A percentile compares a stretch with the other conserved stretches of the same genome.
phyloP scores from a whole-genome alignment of 1,140 invertebrate species.

The Drosophila kepulauana region DNA sequence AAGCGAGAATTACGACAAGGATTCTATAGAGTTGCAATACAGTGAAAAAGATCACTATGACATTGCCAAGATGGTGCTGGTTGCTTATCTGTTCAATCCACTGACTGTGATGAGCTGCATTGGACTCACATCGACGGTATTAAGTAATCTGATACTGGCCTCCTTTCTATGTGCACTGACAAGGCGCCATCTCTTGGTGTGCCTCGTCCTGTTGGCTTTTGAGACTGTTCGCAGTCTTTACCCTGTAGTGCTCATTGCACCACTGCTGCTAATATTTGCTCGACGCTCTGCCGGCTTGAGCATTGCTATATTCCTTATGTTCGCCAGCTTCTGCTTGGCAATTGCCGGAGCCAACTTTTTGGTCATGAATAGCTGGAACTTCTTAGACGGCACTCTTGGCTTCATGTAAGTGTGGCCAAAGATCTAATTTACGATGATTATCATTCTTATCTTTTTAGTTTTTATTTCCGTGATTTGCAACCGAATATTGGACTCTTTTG shows the following conservation, averaged over 20 bases:
- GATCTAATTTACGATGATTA: not conserved
- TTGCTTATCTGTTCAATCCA: constrained; percentile 96
- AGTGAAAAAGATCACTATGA: constrained; percentile 86
- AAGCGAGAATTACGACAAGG: constrained; percentile 86
- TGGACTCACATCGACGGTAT: constrained; percentile 95
- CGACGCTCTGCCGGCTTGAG: constrained; percentile 38
- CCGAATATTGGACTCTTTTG: constrained; percentile 99
- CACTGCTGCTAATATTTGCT: constrained; percentile 88
- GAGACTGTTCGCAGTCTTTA: constrained; percentile 95
- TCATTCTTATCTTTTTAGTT: constrained; percentile 85
- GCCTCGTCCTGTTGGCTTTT: constrained; percentile 90
- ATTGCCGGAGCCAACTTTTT: constrained; percentile 58
- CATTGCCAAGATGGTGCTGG: constrained; percentile 89
- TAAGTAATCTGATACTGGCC: constrained; percentile 94
- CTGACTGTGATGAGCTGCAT: constrained; percentile 95
- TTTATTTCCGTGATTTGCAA: constrained; percentile 95
- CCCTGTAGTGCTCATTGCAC: constrained; percentile 93
- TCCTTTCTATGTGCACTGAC: constrained; percentile 89
- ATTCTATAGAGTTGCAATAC: constrained; percentile 87
- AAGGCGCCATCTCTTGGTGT: constrained; percentile 87
- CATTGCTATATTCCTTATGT: constrained; percentile 74
- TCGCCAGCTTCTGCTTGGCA: constrained; percentile 71
- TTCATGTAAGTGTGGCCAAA: constrained; percentile 90
- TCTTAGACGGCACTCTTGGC: constrained; percentile 92
- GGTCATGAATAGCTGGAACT: constrained; percentile 88